phyloP scores from a whole-genome alignment of 2,113 vertebrate genomes.

The Cynopterus brachyotis region DNA sequence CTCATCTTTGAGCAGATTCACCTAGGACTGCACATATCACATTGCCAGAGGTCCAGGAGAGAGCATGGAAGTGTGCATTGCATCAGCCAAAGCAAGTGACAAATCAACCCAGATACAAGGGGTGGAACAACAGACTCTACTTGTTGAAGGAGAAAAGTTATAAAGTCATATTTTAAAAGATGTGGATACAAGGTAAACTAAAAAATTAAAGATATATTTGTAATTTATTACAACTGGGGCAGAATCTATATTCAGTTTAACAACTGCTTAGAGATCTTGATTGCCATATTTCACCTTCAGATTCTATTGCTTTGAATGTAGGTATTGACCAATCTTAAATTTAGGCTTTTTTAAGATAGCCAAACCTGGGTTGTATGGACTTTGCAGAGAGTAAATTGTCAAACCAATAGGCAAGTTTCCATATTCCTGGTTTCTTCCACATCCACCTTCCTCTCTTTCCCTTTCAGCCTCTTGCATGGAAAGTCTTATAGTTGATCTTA shows the following conservation, averaged over 20 bases:
- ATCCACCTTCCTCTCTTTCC: background rate
- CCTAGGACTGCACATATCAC: accelerated
- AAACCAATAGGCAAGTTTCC: background rate
- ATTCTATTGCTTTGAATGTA: background rate
- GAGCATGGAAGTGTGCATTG: background rate
- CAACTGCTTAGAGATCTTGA: background rate
- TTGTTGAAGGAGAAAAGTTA: background rate
- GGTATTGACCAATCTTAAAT: background rate
- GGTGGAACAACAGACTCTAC: background rate
- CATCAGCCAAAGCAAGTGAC: background rate
- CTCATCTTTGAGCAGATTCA: background rate
- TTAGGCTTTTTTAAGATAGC: background rate
- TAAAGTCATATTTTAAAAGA: background rate
- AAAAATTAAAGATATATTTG: background rate
- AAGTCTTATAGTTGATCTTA: background rate
- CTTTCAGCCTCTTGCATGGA: background rate
- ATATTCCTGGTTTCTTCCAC: background rate
- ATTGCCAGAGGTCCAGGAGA: background rate
- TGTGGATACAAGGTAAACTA: background rate
- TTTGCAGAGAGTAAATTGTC: background rate
- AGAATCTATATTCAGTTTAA: background rate
- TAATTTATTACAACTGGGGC: background rate
- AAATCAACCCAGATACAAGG: background rate
- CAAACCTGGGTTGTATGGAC: background rate
- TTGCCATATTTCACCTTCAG: background rate